Evolutionary conservation across 1,140 invertebrate genomes (phyloP).

Genomic region (Listronotus bonariensis): DNA sequence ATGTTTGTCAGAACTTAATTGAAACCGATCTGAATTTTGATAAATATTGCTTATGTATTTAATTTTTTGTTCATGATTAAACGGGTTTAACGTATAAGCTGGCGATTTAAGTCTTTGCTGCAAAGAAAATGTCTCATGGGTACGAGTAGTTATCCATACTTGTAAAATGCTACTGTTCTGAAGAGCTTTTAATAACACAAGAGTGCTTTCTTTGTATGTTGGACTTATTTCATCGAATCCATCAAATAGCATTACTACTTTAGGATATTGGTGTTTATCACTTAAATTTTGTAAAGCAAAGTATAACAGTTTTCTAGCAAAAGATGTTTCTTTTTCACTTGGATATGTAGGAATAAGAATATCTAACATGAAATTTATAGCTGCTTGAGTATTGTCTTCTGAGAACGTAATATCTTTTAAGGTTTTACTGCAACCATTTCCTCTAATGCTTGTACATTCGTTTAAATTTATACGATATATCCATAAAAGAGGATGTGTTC

Average conservation of each 20-base stretch:
- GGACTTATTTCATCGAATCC: constrained; percentile 15
- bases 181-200: constrained; percentile 6
- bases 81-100: too few species aligned
- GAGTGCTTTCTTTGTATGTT: constrained; percentile 5
- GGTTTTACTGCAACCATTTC: too few species aligned
- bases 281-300: not conserved
- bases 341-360: not conserved
- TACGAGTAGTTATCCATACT: constrained; percentile 17
- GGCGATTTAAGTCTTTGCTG: too few species aligned
- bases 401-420: not conserved
- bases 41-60: too few species aligned
- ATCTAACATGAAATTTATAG: not conserved
- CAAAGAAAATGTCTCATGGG: not conserved
- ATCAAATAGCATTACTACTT: constrained; percentile 9
- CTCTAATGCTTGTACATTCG: not conserved
- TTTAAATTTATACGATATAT: constrained; percentile 1
- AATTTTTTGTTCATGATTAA: too few species aligned
- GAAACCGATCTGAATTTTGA: too few species aligned
- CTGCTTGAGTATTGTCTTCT: not conserved
- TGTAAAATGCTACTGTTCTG: not conserved
- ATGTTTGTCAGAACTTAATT: too few species aligned
- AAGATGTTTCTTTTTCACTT: not conserved
- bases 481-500: not conserved
- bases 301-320: not conserved
- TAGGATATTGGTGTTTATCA: not conserved